Percentiles rank a stretch among this genome's conserved stretches.
Evolutionary conservation across 2,888 invertebrate genomes (phyloP).

Genomic region (Gerris lacustris): DNA sequence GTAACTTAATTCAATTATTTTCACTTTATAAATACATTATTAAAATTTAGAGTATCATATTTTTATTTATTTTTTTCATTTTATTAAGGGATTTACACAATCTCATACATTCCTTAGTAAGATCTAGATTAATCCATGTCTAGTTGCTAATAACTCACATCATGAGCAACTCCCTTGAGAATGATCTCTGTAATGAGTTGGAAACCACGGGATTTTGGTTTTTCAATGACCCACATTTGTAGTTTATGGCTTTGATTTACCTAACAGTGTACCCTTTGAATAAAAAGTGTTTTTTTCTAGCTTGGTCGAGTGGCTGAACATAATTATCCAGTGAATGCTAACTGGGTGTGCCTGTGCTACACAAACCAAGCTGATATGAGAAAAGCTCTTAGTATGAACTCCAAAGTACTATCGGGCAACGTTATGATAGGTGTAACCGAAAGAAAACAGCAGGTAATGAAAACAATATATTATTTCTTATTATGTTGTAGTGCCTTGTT

Average conservation of each 20-base stretch:
- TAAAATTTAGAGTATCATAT: neutral
- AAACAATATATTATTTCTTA: neutral
- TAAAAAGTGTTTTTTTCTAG: conserved; percentile 4
- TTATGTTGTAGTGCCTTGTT: neutral
- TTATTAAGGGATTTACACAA: no score
- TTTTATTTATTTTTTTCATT: conserved; percentile 1
- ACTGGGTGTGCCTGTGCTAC: conserved; percentile 21
- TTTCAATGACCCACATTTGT: no score
- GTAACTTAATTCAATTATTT: conserved; percentile 1
- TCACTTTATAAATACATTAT: neutral
- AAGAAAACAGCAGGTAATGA: conserved; percentile 19
- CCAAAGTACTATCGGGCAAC: conserved; percentile 17
- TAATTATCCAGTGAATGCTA: conserved; percentile 18
- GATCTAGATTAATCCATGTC: no score
- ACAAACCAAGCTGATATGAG: conserved; percentile 16
- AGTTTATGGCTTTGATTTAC: no score
- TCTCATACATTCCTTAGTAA: no score
- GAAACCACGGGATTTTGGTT: no score
- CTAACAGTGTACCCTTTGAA: no score
- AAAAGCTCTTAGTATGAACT: conserved; percentile 19
- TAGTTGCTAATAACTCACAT: no score
- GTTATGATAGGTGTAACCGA: conserved; percentile 22
- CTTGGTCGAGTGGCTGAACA: conserved; percentile 17
- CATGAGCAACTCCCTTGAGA: no score
- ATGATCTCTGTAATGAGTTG: no score